These are phyloP conservation scores for Hydropotes inermis DNA, from an alignment of 2,113 vertebrate species.

Conservation along the genomic window DNA sequence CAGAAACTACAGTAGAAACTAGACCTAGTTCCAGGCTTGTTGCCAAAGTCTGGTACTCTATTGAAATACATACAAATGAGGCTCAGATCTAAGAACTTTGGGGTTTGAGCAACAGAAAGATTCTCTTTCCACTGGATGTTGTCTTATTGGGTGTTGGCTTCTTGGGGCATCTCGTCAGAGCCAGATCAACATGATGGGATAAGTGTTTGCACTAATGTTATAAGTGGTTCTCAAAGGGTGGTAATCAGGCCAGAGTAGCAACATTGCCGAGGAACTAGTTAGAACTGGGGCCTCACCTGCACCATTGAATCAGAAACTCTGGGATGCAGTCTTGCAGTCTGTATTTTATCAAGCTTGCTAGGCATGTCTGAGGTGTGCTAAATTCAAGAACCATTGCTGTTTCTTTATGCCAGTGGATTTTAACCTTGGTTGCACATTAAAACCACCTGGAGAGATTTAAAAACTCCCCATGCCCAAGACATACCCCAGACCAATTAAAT, in stretches of 20 bases:
- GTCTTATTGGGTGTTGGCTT: background rate
- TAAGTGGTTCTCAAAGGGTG: background rate
- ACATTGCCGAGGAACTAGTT: background rate
- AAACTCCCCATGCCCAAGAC: background rate
- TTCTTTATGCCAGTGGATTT: background rate
- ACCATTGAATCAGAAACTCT: background rate
- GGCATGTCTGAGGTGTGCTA: background rate
- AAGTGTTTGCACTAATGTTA: background rate
- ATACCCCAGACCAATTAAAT: slow-evolving; percentile 14
- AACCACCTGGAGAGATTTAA: slow-evolving; percentile 27
- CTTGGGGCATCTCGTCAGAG: background rate
- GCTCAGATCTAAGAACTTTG: background rate
- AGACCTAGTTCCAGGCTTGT: background rate
- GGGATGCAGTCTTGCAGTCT: background rate
- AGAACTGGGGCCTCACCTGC: background rate
- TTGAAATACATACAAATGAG: background rate
- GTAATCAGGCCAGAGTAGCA: background rate
- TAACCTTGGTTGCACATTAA: slow-evolving; percentile 24
- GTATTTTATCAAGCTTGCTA: background rate
- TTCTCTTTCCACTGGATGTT: background rate
- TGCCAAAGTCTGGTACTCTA: background rate
- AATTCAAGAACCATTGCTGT: slow-evolving; percentile 9
- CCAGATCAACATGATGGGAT: background rate
- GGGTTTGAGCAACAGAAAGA: background rate
- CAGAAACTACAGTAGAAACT: background rate